Conservation (phyloP, 2,113 vertebrate species). For the Mus pahari region DNA sequence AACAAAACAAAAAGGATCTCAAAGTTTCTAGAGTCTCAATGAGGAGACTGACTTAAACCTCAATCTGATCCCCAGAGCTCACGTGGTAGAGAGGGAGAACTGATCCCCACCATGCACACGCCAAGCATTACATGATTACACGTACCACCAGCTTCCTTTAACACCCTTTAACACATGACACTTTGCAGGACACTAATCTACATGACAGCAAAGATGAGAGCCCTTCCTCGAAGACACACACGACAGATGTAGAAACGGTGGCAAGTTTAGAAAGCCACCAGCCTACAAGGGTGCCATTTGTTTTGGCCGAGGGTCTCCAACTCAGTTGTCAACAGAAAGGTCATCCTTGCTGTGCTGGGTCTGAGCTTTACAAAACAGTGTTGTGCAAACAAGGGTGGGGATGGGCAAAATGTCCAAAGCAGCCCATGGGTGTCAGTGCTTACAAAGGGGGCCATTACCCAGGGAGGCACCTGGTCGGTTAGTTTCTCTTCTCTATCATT, state of each 20-base stretch:
- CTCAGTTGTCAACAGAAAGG: background rate
- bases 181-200: background rate
- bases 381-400: background rate
- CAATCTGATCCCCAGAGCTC: background rate
- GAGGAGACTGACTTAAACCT: background rate
- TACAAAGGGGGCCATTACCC: background rate
- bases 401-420: background rate
- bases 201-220: background rate
- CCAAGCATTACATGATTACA: background rate
- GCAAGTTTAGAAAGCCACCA: background rate
- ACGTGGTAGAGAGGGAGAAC: background rate
- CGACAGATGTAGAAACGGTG: background rate
- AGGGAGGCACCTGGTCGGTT: background rate
- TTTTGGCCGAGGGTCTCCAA: background rate
- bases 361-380: background rate
- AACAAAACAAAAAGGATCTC: too few species aligned
- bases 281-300: background rate
- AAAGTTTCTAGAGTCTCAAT: background rate
- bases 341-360: background rate
- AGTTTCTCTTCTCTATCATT: background rate
- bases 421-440: background rate
- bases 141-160: background rate
- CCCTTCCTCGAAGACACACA: background rate
- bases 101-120: too few species aligned
- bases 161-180: background rate